phyloP scores from a whole-genome alignment of 1,140 invertebrate genomes.

The Stegodyphus mimosarum region DNA sequence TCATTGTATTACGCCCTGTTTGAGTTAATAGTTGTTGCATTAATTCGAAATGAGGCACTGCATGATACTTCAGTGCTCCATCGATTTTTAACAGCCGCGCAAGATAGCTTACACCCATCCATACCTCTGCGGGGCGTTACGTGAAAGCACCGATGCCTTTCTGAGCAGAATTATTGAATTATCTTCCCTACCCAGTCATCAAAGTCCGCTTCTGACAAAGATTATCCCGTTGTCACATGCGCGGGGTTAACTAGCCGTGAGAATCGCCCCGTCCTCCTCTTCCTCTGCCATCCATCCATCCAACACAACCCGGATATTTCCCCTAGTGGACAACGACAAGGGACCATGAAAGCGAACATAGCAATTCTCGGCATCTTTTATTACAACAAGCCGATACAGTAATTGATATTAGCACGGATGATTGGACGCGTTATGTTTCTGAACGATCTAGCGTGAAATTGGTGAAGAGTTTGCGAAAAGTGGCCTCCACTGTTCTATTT shows the following conservation, averaged over 20 bases:
- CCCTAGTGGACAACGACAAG: too few relatives aligned
- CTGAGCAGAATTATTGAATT: conserved; percentile 9
- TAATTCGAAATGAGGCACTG: too few relatives aligned
- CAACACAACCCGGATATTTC: not conserved
- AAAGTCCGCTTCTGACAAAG: conserved; percentile 13
- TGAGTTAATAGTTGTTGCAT: too few relatives aligned
- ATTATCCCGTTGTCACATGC: conserved; percentile 1
- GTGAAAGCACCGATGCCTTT: too few relatives aligned
- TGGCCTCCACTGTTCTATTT: conserved; percentile 2
- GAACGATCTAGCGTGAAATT: not conserved
- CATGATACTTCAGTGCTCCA: too few relatives aligned
- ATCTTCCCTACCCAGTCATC: conserved; percentile 13
- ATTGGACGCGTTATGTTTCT: not conserved
- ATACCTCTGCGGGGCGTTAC: too few relatives aligned
- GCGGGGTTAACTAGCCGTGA: conserved; percentile 14
- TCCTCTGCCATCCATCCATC: not conserved
- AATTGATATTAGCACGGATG: conserved; percentile 27
- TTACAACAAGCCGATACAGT: not conserved
- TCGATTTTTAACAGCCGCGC: too few relatives aligned
- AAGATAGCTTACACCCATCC: too few relatives aligned
- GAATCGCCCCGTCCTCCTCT: not conserved
- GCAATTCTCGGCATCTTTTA: conserved; percentile 5
- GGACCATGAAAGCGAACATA: not conserved
- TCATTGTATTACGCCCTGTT: too few relatives aligned
- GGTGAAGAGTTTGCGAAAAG: not conserved